Evolutionary conservation across 92 coral and sea anemone species (phyloP).

Genomic region (Phenganax stokvisi): DNA sequence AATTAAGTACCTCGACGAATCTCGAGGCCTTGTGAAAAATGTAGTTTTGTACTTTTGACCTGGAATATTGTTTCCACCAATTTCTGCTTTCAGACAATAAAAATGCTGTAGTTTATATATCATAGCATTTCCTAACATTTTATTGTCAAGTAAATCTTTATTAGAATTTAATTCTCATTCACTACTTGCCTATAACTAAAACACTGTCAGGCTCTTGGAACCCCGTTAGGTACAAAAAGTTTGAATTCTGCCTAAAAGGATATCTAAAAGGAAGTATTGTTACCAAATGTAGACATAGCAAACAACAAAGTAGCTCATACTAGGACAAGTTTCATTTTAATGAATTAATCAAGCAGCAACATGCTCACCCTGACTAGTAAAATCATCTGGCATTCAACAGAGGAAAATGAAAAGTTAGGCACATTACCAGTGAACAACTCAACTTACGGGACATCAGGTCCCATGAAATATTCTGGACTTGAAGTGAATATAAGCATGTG

Average conservation of each 20-base stretch:
- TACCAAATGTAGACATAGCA: neutral
- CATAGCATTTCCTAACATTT: neutral
- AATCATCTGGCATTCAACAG: too few species aligned
- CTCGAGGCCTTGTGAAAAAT: conserved; percentile 78
- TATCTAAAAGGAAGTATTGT: conserved; percentile 48
- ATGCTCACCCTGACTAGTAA: neutral
- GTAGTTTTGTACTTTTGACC: conserved; percentile 65
- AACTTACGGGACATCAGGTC: conserved; percentile 93
- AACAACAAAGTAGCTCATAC: neutral
- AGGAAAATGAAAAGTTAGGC: too few species aligned
- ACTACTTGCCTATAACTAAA: conserved; percentile 65
- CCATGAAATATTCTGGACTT: conserved; percentile 68
- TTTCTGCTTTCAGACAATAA: conserved; percentile 46
- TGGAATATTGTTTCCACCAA: conserved; percentile 52
- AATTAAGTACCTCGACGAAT: conserved; percentile 62
- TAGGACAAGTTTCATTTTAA: neutral
- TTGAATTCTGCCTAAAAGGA: conserved; percentile 87
- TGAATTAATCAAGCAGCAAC: neutral
- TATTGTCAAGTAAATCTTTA: too few species aligned
- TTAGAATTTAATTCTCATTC: neutral
- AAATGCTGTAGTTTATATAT: neutral
- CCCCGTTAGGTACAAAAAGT: conserved; percentile 89
- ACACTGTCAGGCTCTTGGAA: conserved; percentile 95
- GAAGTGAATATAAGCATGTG: conserved; percentile 78
- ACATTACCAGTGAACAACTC: too few species aligned